Evolutionary conservation across 1,140 invertebrate species (phyloP), one percentile per base, ranked within the genome.

Genomic region (Zaprionus ornatus): DNA sequence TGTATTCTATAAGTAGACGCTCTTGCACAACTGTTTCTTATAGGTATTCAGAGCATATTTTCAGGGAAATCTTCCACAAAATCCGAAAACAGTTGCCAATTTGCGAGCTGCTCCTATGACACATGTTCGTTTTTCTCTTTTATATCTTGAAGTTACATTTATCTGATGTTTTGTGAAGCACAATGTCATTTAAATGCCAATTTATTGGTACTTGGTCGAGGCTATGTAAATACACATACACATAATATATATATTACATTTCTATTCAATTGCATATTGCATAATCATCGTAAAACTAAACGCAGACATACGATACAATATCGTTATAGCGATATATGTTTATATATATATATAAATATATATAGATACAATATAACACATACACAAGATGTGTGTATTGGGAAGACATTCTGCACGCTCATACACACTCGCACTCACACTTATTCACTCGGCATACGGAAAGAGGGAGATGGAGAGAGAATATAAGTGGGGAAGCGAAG

Each of bases 141-240:
- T 42, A 52, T 42, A 15, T 40, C 10, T 29, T 50, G 40, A 59
- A 64, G 23, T 69, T 62, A 75, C 35, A 65, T 40, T 42, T 72
- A 72, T 60, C 21, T 62, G 48, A 79, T 72, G 77, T 79, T 4
- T 73, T 78, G 80, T 74, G 77, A 88, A 88, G 82, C 84, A 90
- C 77, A 81, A 80, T 78, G 85, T 90, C 85, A 82, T 65, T 90
- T 90, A 90, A 90, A 90, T 90, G 85, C 85, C 85, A 90, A 90
- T 90, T 82, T 79, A 77, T 90, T 90, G 85, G 85, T 90, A 90
- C 85, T 90, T 90, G 84, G 84, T 87, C 84, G 78, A 72, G 70
- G 80, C 85, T 88, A 84, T 67, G 48, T 80, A 80, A 87, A 87
- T 76, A 45, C 71, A 83, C 50, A 71, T 83, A 64, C 62, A 64